Evolutionary conservation across 2,797 vertebrate species (phyloP), one percentile per base, ranked within the genome.

Genomic region (Oryzias dopingdopingensis): DNA sequence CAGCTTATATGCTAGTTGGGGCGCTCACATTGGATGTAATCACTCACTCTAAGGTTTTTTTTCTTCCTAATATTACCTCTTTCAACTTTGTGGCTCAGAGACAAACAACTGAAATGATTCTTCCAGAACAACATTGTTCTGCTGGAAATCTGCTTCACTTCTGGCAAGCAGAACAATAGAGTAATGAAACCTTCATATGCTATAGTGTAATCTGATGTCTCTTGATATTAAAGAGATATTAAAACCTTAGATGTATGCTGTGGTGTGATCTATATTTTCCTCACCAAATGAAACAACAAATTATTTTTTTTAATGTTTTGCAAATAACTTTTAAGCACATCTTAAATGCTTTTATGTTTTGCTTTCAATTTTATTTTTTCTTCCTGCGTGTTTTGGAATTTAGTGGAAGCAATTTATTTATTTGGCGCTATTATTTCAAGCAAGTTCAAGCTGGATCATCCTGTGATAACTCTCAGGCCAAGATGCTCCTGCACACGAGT

Each of bases 101-200:
- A 43, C 52, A 15, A 49, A 8, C 64, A 59, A 49, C 59, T 62
- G 70, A 65, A 76, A 47, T 53, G 46, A 54, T 61, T 62, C 72
- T 66, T 20, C 44, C 8, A 42, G 14, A 16, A 16, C 14, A 42
- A 42, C 42, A 32, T 7, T 37, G 32, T 37, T 37, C 32, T 37
- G 32, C 8, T 37, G 32, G 32, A 37, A 37, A 37, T 32, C 29
- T 37, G 32, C 10, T 37, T 37, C 10, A 13, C 8, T 12, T 3
- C 32, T 13, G 26, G 10, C 32, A 37, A 37, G 2, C 32, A 37
- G 32, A 12, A 37, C 32, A 37, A 37, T 3, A 37, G 10, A 3
- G 8, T 37, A 12, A 32, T 12, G 32, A 0, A 4, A 10, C 32
- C 12, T 37, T 10, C 3, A 13, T 12, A 37, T 12, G 32, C 32